These are phyloP conservation scores for Diplazon laetatorius DNA, from an alignment of 2,888 invertebrate genomes.

Conservation along the genomic window DNA sequence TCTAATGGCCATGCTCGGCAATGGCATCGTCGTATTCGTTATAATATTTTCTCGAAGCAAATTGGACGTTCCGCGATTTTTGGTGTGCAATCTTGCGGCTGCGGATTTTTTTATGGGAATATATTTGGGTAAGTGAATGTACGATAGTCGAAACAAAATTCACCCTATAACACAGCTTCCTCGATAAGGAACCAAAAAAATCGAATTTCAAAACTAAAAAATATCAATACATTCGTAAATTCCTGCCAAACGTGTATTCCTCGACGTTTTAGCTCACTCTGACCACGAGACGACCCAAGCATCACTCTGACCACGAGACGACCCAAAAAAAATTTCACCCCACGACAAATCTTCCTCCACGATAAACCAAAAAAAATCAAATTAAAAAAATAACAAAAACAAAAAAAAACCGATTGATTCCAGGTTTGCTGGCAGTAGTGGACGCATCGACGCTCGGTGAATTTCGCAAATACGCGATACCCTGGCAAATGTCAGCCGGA, in stretches of 20 bases:
- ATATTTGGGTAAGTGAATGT: constrained; percentile 87
- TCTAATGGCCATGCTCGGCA: constrained; percentile 96
- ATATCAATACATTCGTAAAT: too few relatives aligned
- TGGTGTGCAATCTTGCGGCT: constrained; percentile 97
- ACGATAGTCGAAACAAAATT: neutral
- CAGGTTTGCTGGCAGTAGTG: constrained; percentile 96
- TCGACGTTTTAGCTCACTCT: too few relatives aligned
- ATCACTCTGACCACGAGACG: too few relatives aligned
- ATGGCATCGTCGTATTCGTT: constrained; percentile 97
- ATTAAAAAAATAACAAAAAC: neutral
- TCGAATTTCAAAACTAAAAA: neutral
- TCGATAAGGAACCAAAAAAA: neutral
- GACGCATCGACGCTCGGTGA: constrained; percentile 98
- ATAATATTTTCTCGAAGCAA: constrained; percentile 95
- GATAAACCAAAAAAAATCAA: neutral
- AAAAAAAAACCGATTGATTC: neutral
- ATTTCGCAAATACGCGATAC: constrained; percentile 97
- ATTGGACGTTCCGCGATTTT: constrained; percentile 97
- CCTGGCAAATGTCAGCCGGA: constrained; percentile 97
- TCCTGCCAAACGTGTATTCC: too few relatives aligned
- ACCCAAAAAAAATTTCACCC: neutral
- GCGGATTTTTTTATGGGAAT: constrained; percentile 99
- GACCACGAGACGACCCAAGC: too few relatives aligned
- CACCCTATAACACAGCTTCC: neutral
- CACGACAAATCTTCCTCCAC: neutral